These are phyloP conservation scores for Gambelia wislizenii DNA, from an alignment of 2,797 vertebrate species.

Conservation along the genomic window DNA sequence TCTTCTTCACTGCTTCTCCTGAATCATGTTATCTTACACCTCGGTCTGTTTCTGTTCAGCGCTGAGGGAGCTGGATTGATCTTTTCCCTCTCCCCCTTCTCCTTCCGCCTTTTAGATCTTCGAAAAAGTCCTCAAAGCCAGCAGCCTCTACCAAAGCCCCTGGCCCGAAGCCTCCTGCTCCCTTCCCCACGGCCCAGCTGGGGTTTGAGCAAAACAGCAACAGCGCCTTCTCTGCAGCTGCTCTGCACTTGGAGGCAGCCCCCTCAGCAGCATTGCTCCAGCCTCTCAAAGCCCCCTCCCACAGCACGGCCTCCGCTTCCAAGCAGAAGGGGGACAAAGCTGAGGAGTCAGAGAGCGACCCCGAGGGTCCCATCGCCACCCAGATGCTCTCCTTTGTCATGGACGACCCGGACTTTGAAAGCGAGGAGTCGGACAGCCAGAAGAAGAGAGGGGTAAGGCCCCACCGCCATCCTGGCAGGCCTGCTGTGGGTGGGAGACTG, in stretches of 20 bases:
- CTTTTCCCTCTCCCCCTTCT: too few species aligned
- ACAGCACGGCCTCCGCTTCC: conserved; percentile 46
- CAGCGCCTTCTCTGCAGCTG: background rate
- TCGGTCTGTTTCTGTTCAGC: too few species aligned
- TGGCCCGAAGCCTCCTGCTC: conserved; percentile 21
- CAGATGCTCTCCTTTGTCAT: conserved; percentile 97
- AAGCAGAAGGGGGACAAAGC: conserved; percentile 64
- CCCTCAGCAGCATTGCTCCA: background rate
- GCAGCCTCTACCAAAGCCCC: conserved; percentile 47
- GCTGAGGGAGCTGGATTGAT: background rate
- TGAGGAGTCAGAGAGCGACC: conserved; percentile 88
- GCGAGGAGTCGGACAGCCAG: conserved; percentile 87
- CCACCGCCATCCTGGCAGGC: background rate
- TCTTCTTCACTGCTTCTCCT: too few species aligned
- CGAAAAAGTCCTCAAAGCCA: conserved; percentile 70
- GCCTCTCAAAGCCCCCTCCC: conserved; percentile 51
- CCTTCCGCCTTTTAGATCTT: conserved; percentile 75
- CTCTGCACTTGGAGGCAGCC: background rate
- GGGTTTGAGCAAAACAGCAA: conserved; percentile 60
- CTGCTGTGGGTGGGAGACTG: too few species aligned
- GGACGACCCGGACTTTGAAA: conserved; percentile 98
- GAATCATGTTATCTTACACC: too few species aligned
- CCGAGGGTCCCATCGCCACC: conserved; percentile 87
- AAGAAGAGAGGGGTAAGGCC: conserved; percentile 77
- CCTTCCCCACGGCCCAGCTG: conserved; percentile 44